A percentile compares a stretch with the other conserved stretches of the same genome.
Conservation (phyloP, 2,797 vertebrate genomes). For the Leptoclinus maculatus region DNA sequence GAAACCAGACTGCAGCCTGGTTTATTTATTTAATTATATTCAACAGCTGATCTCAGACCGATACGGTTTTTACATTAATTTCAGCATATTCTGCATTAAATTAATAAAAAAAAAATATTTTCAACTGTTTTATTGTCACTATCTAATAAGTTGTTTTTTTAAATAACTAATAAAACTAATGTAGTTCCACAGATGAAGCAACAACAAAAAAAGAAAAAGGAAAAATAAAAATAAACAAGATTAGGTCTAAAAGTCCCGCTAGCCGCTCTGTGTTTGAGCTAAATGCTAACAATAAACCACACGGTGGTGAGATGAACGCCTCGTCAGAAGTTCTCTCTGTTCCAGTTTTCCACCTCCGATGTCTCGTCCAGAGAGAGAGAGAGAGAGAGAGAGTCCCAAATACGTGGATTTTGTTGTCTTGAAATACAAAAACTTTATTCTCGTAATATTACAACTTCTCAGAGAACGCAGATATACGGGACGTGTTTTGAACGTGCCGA, state of each 20-base stretch:
- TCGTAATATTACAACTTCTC: too few species aligned
- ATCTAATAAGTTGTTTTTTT: too few species aligned
- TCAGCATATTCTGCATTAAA: background rate
- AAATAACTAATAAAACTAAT: background rate
- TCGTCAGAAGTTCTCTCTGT: too few species aligned
- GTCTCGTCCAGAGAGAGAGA: too few species aligned
- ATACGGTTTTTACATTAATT: background rate
- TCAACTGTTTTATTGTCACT: background rate
- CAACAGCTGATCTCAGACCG: background rate
- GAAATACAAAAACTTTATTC: too few species aligned
- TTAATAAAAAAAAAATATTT: background rate
- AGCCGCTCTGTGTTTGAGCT: background rate
- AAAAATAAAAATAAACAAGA: background rate
- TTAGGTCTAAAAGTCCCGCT: too few species aligned
- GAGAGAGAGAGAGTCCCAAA: too few species aligned
- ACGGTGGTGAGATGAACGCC: too few species aligned
- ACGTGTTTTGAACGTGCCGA: too few species aligned
- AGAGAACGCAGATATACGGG: too few species aligned
- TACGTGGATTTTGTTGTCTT: too few species aligned
- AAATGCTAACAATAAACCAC: background rate
- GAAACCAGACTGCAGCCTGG: background rate
- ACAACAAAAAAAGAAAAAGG: background rate
- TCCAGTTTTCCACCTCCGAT: too few species aligned
- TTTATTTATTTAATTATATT: background rate
- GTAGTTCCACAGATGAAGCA: background rate